phyloP scores from a whole-genome alignment of 2,113 vertebrate species.

The Genyomyrus donnyi region DNA sequence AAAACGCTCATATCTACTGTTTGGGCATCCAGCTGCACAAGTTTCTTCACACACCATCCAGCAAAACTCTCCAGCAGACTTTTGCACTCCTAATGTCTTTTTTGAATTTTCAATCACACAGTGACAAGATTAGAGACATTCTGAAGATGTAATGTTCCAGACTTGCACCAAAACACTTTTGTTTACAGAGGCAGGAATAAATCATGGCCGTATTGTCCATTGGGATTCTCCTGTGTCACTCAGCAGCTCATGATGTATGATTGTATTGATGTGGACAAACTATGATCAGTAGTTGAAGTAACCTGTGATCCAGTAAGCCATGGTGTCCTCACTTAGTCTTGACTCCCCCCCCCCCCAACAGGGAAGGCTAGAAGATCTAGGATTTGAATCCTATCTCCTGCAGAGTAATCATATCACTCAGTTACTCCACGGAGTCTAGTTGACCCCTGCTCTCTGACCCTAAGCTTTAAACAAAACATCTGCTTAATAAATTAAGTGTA shows the following conservation, averaged over 20 bases:
- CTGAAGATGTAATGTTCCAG: background rate
- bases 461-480: background rate
- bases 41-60: background rate
- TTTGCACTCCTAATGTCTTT: background rate
- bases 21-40: background rate
- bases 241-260: background rate
- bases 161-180: background rate
- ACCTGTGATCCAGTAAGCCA: background rate
- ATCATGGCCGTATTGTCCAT: background rate
- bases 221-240: background rate
- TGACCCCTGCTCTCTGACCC: background rate
- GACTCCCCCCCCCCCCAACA: too few relatives aligned
- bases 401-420: background rate
- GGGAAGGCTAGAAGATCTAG: background rate
- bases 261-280: background rate
- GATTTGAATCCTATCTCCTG: background rate
- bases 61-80: background rate
- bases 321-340: background rate
- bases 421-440: background rate
- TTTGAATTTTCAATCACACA: background rate
- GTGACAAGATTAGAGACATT: background rate
- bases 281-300: background rate
- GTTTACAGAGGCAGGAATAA: background rate
- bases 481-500: too few relatives aligned
- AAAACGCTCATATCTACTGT: background rate